phyloP scores from a whole-genome alignment of 2,113 vertebrate genomes.

The Petroica traversi region DNA sequence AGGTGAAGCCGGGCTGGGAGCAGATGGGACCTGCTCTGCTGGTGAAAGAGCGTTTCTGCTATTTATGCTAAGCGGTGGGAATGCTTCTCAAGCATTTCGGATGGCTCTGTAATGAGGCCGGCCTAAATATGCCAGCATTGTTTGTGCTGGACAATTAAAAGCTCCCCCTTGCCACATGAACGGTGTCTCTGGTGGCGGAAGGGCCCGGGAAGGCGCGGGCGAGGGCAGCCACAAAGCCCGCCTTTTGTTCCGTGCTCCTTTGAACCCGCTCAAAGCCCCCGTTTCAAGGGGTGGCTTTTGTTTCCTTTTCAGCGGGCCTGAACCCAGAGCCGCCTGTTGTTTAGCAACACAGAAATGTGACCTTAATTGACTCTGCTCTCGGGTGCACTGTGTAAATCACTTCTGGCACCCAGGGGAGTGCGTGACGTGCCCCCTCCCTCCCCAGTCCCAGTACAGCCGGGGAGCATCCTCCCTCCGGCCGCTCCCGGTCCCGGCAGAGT shows the following conservation, averaged over 20 bases:
- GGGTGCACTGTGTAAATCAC: constrained; percentile 78
- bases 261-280: constrained; percentile 89
- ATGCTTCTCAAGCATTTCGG: constrained; percentile 86
- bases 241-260: constrained; percentile 92
- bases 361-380: constrained; percentile 97
- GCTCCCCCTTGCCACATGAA: constrained; percentile 96
- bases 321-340: constrained; percentile 88
- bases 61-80: constrained; percentile 92
- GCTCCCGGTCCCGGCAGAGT: rapidly evolving
- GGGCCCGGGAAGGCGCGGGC: constrained; percentile 80
- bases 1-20: constrained; percentile 91
- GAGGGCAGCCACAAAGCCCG: constrained; percentile 87
- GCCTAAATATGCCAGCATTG: constrained; percentile 92
- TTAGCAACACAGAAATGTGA: constrained; percentile 96
- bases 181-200: constrained; percentile 92
- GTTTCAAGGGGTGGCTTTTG: constrained; percentile 91
- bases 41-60: constrained; percentile 89
- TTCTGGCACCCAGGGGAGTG: constrained; percentile 57
- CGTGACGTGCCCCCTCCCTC: neutral
- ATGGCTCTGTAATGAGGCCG: constrained; percentile 91
- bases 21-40: constrained; percentile 96
- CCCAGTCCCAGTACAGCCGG: too few species aligned
- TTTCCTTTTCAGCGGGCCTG: constrained; percentile 87
- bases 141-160: constrained; percentile 90
- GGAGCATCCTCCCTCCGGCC: neutral